Evolutionary conservation across 2,113 vertebrate species (phyloP), one percentile per base, ranked within the genome.

Genomic region (Diglossa brunneiventris): DNA sequence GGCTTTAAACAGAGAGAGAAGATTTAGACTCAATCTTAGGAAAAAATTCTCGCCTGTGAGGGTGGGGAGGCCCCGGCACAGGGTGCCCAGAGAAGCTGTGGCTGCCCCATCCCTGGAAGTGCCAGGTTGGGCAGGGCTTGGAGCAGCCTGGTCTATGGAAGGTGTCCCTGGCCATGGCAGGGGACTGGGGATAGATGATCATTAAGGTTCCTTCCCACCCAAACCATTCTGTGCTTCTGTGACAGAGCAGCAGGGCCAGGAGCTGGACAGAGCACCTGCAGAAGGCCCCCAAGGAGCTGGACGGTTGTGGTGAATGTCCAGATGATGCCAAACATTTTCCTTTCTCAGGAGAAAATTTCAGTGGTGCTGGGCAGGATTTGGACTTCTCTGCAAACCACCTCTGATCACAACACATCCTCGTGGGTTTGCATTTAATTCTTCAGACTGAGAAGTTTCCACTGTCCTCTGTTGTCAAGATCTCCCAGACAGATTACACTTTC

Each of bases 121-220:
- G 17, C 13, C 28, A 39, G 28, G 22, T 1, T 26, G 49, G 26
- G 15, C 0, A 0, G 4, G 26, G 39, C 61, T 56, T 68, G 42
- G 52, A 56, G 18, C 15, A 31, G 0, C 21, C 33, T 67, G 62
- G 27, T 2, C 3, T 26, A 7, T 26, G 33, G 41, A 56, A 37
- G 13, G 4, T 30, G 39, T 35, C 37, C 39, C 33, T 53, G 62
- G 7, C 0, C 20, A 26, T 46, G 41, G 16, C 16, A 46, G 13
- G 27, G 16, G 4, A 6, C 77, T 67, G 21, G n/a, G 17, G 27
- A 22, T 8, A 13, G 27, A 5, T 10, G 16, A 56, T 33, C 1
- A 0, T 26, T 67, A 17, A 53, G 21, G 17, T 27, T 31, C 47
- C 39, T 73, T 53, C 26, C 49, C 26, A 26, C 49, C 13, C 47